Evolutionary conservation across 2,797 vertebrate genomes (phyloP), one percentile per base, ranked within the genome.

Genomic region (Dendrocincla tyrannina): DNA sequence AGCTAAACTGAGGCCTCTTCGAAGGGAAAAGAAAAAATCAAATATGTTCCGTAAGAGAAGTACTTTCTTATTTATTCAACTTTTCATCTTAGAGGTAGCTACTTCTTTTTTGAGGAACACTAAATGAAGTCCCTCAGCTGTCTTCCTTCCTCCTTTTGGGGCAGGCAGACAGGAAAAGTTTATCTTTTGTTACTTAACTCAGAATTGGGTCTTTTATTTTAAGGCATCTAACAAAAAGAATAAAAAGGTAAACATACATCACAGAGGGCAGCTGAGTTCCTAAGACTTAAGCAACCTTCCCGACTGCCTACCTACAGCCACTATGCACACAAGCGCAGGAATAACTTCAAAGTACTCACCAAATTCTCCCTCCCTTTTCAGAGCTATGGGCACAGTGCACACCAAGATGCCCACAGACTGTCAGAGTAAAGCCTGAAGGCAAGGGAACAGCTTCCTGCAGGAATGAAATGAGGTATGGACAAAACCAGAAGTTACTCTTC

Each of bases 341-440:
- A 42, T 5, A 59, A 39, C 11, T 78, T 69, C 59, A 42, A 72
- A 28, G n/a, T 2, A 9, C 35, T 23, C 2, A 0, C 9, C 46
- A 58, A 78, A 47, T 41, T 60, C 49, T 58, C 55, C 58, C 47
- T 33, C 49, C 27, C 14, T 74, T 79, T 80, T 30, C 60, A 46
- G 44, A 69, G 35, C 28, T 27, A 12, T 0, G 1, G 20, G 19
- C 8, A 23, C 44, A 41, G 44, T 0, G 3, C 47, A 23, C 41
- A 56, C 23, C 44, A 35, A 23, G 14, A 10, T 66, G 35, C 10
- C 24, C 33, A 24, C 27, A 22, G 42, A 18, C 18, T 0, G 0
- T 7, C 2, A 5, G 15, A 60, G n/a, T n/a, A 89, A 33, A 68
- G 58, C 35, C 59, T 0, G 0, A 44, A 35, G 16, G 32, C 25